phyloP scores from a whole-genome alignment of 2,888 invertebrate genomes.

The Sinohyriopsis cumingii region DNA sequence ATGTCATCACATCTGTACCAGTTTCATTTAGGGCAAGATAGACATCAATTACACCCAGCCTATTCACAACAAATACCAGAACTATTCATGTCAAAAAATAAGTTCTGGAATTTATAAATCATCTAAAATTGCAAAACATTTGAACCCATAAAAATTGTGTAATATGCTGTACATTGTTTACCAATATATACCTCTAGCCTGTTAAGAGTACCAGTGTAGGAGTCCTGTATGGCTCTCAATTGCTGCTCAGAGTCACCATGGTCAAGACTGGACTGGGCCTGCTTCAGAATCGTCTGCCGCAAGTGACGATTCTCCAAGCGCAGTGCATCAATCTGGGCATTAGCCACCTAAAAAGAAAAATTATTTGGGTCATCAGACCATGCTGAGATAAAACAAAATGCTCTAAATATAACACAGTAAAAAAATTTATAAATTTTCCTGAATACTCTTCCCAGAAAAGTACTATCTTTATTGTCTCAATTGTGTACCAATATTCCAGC shows the following conservation, averaged over 20 bases:
- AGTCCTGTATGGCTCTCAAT: conserved; percentile 49
- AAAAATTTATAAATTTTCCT: too few species aligned
- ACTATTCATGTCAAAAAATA: not conserved
- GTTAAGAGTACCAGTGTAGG: conserved; percentile 47
- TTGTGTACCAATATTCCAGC: too few species aligned
- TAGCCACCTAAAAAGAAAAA: conserved; percentile 49
- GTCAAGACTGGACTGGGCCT: conserved; percentile 45
- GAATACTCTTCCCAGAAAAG: too few species aligned
- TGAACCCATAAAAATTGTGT: not conserved
- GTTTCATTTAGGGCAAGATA: too few species aligned
- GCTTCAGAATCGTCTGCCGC: conserved; percentile 54
- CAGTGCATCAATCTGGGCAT: conserved; percentile 61
- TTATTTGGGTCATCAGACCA: not conserved
- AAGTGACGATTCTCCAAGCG: conserved; percentile 61
- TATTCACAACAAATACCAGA: too few species aligned
- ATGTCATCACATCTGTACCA: too few species aligned
- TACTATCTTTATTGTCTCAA: too few species aligned
- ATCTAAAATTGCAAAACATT: not conserved
- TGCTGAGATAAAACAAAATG: too few species aligned
- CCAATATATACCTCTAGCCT: conserved; percentile 50
- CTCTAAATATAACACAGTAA: too few species aligned
- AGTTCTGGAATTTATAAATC: not conserved
- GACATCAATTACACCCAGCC: too few species aligned
- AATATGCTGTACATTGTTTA: too few species aligned
- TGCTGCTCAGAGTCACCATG: conserved; percentile 49